These are phyloP conservation scores for Psophia crepitans DNA, from an alignment of 2,113 vertebrate species.

Conservation along the genomic window DNA sequence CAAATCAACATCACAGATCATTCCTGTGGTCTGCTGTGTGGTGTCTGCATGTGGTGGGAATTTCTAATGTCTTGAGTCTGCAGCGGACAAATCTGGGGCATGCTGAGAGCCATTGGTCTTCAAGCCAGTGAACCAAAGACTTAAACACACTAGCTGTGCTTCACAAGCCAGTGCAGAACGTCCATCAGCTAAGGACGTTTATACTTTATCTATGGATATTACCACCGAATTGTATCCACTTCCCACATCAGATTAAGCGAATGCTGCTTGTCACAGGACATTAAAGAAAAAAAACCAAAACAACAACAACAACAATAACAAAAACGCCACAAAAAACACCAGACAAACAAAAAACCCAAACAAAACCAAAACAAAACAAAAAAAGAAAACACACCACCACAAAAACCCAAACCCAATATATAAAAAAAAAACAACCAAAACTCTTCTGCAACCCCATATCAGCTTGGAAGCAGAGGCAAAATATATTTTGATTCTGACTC, in stretches of 20 bases:
- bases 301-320: too few species aligned
- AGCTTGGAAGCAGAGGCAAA: not conserved
- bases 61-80: not conserved
- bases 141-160: not conserved
- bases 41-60: not conserved
- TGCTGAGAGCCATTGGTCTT: not conserved
- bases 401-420: too few species aligned
- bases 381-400: too few species aligned
- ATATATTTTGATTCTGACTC: not conserved
- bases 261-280: not conserved
- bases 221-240: not conserved
- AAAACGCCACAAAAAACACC: accelerated
- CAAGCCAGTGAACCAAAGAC: not conserved
- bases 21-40: not conserved
- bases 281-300: too few species aligned
- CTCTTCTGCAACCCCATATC: not conserved
- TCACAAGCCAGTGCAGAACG: not conserved
- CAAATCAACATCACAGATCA: not conserved
- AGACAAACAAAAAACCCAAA: too few species aligned
- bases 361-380: too few species aligned
- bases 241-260: not conserved
- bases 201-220: not conserved
- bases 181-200: not conserved
- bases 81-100: not conserved
- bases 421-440: accelerated